Evolutionary conservation across 2,888 invertebrate species (phyloP).

Genomic region (Tetranychus piercei): DNA sequence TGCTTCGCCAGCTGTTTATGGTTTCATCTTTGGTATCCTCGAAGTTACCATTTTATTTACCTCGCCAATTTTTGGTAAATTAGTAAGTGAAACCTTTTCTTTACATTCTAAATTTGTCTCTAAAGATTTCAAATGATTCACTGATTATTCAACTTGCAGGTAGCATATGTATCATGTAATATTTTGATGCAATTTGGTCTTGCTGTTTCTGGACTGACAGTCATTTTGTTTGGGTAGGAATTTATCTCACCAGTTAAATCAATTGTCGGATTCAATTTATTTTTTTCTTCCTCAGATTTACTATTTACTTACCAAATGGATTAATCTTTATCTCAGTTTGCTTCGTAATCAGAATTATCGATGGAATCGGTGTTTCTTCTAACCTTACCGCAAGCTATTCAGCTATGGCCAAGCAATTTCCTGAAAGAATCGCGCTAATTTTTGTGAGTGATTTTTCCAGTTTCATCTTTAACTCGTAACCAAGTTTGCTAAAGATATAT

Average conservation of each 20-base stretch:
- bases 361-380: constrained; percentile 68
- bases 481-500: neutral
- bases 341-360: constrained; percentile 56
- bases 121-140: too few species aligned
- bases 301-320: constrained; percentile 34
- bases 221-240: constrained; percentile 48
- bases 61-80: constrained; percentile 61
- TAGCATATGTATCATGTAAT: constrained; percentile 38
- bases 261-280: constrained; percentile 11
- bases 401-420: constrained; percentile 69
- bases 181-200: constrained; percentile 62
- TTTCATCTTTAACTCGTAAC: neutral
- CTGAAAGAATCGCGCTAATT: constrained; percentile 57
- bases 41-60: constrained; percentile 62
- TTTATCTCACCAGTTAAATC: constrained; percentile 28
- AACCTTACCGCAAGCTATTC: constrained; percentile 69
- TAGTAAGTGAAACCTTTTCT: constrained; percentile 33
- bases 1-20: constrained; percentile 42
- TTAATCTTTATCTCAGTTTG: constrained; percentile 52
- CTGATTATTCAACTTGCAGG: neutral
- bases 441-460: constrained; percentile 29
- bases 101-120: neutral
- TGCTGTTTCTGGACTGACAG: constrained; percentile 59
- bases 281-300: neutral
- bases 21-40: constrained; percentile 67